Conservation (phyloP, 2,888 invertebrate genomes). For the Parnassius mnemosyne region DNA sequence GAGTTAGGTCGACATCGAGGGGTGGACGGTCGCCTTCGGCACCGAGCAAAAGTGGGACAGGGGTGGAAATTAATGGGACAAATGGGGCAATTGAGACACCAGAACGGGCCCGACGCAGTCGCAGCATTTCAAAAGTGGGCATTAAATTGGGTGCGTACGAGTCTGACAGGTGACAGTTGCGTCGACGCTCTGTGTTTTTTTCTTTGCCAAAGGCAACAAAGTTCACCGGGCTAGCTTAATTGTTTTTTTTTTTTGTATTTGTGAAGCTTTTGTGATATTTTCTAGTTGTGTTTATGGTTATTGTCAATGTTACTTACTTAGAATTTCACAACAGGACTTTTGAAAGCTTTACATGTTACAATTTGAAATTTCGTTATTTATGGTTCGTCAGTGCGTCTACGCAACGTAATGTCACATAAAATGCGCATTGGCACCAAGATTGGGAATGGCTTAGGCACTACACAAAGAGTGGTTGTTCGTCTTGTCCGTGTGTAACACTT, state of each 20-base stretch:
- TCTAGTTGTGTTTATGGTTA: conserved; percentile 27
- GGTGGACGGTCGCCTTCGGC: conserved; percentile 72
- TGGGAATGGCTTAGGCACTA: conserved; percentile 66
- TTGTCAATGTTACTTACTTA: conserved; percentile 34
- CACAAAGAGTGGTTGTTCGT: conserved; percentile 55
- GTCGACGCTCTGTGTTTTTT: conserved; percentile 69
- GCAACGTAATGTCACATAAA: conserved; percentile 66
- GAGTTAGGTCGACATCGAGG: conserved; percentile 78
- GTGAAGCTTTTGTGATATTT: conserved; percentile 40
- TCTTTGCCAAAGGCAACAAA: conserved; percentile 28
- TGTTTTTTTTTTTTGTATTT: conserved; percentile 29
- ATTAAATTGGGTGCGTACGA: conserved; percentile 79
- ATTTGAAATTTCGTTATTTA: conserved; percentile 32
- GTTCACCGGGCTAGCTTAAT: conserved; percentile 18
- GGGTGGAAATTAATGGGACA: conserved; percentile 40
- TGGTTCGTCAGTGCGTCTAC: conserved; percentile 68
- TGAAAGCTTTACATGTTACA: conserved; percentile 20
- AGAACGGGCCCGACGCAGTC: conserved; percentile 66
- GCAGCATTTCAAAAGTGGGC: conserved; percentile 77
- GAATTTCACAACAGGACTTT: conserved; percentile 20
- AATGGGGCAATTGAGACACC: conserved; percentile 51
- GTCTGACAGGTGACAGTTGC: conserved; percentile 57
- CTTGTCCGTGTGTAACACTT: conserved; percentile 58
- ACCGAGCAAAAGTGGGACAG: conserved; percentile 60
- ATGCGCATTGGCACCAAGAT: conserved; percentile 61